Evolutionary conservation across 2,888 invertebrate species (phyloP), one percentile per base, ranked within the genome.

Genomic region (Epirrhoe alternata): DNA sequence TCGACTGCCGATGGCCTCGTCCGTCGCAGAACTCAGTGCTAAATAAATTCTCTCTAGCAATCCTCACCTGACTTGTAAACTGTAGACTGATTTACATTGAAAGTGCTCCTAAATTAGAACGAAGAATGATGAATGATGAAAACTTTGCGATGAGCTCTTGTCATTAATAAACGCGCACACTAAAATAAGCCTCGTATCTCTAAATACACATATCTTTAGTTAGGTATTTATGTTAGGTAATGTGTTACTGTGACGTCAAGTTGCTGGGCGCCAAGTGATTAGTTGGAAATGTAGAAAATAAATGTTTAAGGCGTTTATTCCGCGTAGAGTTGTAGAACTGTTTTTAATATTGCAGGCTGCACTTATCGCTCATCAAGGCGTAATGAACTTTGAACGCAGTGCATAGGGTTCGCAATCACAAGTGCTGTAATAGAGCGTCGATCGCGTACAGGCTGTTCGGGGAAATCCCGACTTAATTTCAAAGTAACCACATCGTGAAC

Each of bases 1-100:
- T 52, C 50, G 62, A 62, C 62, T 33, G 62, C 30, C 35, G 64
- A 17, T 35, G 64, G 38, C 64, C 58, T 59, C 64, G 64, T 47
- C 47, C 31, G 45, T 42, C 5, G 10, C 50, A 12, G 30, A 35
- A 7, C 2, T 33, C 57, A 14, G 12, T 50, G 45, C 24, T 50
- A 24, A 57, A 47, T 16, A 47, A 14, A 47, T 47, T 47, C 14
- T 16, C 54, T 49, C 49, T 53, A n/a, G 51, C 24, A 24, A 35
- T 38, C 16, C 49, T 10, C 35, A 8, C 35, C 35, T 17, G 31
- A 33, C 33, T 30, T 62, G 49, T 49, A 42, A 16, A 33, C 56
- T 56, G 16, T 30, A 14, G n/a, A 24, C 45, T 31, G 56, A 56
- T 56, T 50, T 51, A 62, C 45, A 6, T 12, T 47, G 38, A 17